A percentile compares a stretch with the other conserved stretches of the same genome.
These are phyloP conservation scores for Microtus montanus DNA, from an alignment of 2,113 vertebrate species.

Conservation along the genomic window DNA sequence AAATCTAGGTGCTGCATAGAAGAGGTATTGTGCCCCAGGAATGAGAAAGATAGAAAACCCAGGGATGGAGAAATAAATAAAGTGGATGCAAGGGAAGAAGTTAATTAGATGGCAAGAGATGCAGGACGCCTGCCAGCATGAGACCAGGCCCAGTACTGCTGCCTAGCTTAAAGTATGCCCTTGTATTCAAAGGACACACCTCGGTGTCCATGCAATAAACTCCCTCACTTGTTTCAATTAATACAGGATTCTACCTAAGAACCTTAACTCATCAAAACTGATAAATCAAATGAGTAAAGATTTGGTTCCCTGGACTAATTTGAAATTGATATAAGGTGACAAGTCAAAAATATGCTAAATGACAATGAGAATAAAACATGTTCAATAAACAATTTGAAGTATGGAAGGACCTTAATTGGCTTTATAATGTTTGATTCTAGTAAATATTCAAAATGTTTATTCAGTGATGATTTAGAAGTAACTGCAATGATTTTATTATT, in stretches of 20 bases:
- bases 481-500: slow-evolving; percentile 46
- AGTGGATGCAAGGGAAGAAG: background rate
- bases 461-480: slow-evolving; percentile 36
- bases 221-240: slow-evolving; percentile 33
- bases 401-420: background rate
- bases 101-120: slow-evolving; percentile 32
- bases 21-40: background rate
- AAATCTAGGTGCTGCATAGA: background rate
- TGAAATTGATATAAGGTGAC: slow-evolving; percentile 27
- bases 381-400: background rate
- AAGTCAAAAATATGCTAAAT: slow-evolving; percentile 11
- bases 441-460: slow-evolving; percentile 48
- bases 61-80: slow-evolving; percentile 22
- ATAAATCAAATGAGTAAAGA: slow-evolving; percentile 31
- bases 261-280: slow-evolving; percentile 26
- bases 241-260: slow-evolving; percentile 19
- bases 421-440: slow-evolving; percentile 25
- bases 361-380: background rate
- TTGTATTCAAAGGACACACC: slow-evolving; percentile 4
- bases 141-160: background rate
- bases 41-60: background rate
- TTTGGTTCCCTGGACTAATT: background rate
- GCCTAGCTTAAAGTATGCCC: background rate
- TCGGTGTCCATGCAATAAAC: background rate
- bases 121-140: background rate